Base-by-base conservation (phyloP, 2,113 vertebrate genomes). In the Forbesichthys agassizii region DNA sequence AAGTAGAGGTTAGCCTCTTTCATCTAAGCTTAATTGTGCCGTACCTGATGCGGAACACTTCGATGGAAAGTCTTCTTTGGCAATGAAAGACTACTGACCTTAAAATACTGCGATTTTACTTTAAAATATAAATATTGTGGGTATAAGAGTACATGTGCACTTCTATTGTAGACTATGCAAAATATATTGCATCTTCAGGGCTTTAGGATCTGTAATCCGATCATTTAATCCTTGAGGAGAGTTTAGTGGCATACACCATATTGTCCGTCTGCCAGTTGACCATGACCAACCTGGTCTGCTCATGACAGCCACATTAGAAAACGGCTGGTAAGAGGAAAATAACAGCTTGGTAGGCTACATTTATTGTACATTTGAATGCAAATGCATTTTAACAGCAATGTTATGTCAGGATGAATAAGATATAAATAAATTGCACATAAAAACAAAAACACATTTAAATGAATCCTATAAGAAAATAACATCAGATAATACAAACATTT, bases 221-320 rank as follows among this genome's bases (percentile, higher is more conserved):
- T 93, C 91, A 93, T 90, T 82, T 84, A 84, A 65, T 85, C 86
- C 85, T 54, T 88, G 84, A 83, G 85, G 78, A 86, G 90, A 84
- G 87, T 91, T 90, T 86, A 92, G 86, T 76, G 79, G 71, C 85
- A 78, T 84, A 87, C 88, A 86, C 81, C 90, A 90, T 88, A 89
- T 83, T 87, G 87, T 63, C 48, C 46, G 89, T 92, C 88, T 91
- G 90, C 68, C 83, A 48, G 68, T 56, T 20, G 71, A 69, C 33
- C 56, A 60, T 20, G 71, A 69, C 33, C 54, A 60, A 58, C 80
- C 68, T 42, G 36, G 64, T 58, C 55, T 27, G 27, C 64, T 13
- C 51, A 33, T 53, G 27, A 27, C 27, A 27, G 27, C 27, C 27
- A 27, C 27, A 27, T 27, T 27, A 27, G 27, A 27, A 27, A 2